Percentiles rank a stretch among this genome's conserved stretches.
phyloP scores from a whole-genome alignment of 1,140 invertebrate species.

The Cyrtorhinus lividipennis region DNA sequence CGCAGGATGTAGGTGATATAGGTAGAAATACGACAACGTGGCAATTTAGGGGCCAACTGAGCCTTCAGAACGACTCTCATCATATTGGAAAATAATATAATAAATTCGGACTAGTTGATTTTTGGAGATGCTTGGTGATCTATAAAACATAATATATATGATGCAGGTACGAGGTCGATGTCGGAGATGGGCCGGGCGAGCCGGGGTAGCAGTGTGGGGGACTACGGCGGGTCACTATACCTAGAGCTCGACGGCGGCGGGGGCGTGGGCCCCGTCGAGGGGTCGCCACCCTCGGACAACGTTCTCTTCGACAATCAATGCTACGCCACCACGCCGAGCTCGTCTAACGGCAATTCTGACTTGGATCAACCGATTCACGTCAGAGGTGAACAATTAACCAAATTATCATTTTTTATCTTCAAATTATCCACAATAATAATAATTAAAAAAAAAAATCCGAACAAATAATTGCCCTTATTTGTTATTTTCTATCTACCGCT shows the following conservation, averaged over 20 bases:
- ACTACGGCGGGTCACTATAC: slow-evolving; percentile 1
- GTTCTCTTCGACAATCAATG: slow-evolving; percentile 87
- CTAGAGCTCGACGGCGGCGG: slow-evolving; percentile 8
- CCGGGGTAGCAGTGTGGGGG: background rate
- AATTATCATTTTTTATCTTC: background rate
- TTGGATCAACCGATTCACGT: slow-evolving; percentile 53
- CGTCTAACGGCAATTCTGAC: slow-evolving; percentile 77
- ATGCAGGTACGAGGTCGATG: slow-evolving; percentile 3
- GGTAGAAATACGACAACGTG: too few species aligned
- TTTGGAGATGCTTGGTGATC: background rate
- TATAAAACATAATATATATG: too few species aligned
- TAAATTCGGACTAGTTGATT: too few species aligned
- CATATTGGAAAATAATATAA: too few species aligned
- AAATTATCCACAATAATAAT: too few species aligned
- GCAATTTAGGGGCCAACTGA: too few species aligned
- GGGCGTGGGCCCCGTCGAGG: slow-evolving; percentile 33
- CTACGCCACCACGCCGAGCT: slow-evolving; percentile 82
- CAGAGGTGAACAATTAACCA: slow-evolving; percentile 33
- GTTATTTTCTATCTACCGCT: background rate
- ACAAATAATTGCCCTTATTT: background rate
- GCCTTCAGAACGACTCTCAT: too few species aligned
- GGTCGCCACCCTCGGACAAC: slow-evolving; percentile 78
- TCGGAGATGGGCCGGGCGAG: background rate
- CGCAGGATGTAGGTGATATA: too few species aligned
- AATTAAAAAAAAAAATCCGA: slow-evolving; percentile 4